phyloP scores from a whole-genome alignment of 2,888 invertebrate species.

The Nasonia oneida region DNA sequence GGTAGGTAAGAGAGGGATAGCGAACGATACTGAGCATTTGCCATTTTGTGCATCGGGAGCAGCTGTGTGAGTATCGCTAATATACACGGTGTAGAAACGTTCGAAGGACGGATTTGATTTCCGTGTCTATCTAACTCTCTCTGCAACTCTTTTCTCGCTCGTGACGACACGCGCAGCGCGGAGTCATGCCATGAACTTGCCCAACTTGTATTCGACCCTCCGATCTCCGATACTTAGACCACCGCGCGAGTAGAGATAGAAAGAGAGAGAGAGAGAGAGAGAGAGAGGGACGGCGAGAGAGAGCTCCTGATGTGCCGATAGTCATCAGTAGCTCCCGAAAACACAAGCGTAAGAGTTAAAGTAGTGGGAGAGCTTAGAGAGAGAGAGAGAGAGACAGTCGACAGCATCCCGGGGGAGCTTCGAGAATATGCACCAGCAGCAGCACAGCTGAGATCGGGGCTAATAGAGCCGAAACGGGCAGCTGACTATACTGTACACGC shows the following conservation, averaged over 20 bases:
- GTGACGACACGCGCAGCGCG: background rate
- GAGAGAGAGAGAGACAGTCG: background rate
- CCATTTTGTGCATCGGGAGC: background rate
- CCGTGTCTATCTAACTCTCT: background rate
- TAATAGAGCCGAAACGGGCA: background rate
- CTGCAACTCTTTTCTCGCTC: background rate
- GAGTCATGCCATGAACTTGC: conserved; percentile 50
- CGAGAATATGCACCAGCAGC: conserved; percentile 46
- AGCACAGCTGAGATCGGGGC: conserved; percentile 51
- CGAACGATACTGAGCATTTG: background rate
- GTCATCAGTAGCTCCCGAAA: background rate
- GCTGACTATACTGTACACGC: conserved; percentile 28
- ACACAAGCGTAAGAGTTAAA: background rate
- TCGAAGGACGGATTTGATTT: background rate
- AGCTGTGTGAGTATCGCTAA: conserved; percentile 9
- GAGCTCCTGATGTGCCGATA: too few relatives aligned
- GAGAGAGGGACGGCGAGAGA: background rate
- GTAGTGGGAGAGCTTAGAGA: background rate
- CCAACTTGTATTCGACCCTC: background rate
- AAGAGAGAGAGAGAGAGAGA: background rate
- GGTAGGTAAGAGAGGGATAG: background rate
- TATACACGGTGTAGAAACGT: conserved; percentile 6
- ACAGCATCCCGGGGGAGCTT: conserved; percentile 44
- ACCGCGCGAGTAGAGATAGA: background rate
- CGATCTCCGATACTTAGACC: background rate